Base-by-base conservation (phyloP, 1,140 invertebrate species). In the Sarcophaga bullata region DNA sequence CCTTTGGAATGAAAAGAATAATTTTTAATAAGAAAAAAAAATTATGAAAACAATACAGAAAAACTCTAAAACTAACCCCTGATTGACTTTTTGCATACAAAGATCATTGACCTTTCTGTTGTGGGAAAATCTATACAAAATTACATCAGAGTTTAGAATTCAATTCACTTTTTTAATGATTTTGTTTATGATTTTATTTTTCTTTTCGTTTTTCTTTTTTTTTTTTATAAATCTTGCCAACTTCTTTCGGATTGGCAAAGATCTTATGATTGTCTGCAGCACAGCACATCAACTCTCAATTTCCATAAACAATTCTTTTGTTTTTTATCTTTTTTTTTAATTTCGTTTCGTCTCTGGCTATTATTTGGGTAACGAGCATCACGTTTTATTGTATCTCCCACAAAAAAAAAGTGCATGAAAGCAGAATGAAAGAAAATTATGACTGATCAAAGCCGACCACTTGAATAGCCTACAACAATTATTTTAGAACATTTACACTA, bases 341-440 rank as follows among this genome's bases (percentile, higher is more conserved):
- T n/a, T 58, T 58, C n/a, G 54, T 58, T 58, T 58, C n/a, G 15
- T 58, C 54, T 11, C n/a, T 58, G 7, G 62, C 73, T 13, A 75
- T 25, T 75, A 75, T 75, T 75, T 75, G 73, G 73, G 73, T 75
- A 75, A 75, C 46, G 73, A 47, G 46, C 73, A 75, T 75, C 73
- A 75, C 73, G 73, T 75, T 75, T 75, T 75, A 10, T 75, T 11
- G 73, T 75, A 15, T 75, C 73, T 75, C 8, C 73, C 37, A 46
- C 46, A 75, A 58, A 68, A 68, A 7, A 68, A 68, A 68, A 19
- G 25, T 4, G 8, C 17, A 62, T n/a, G 8, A 8, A 58, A 58
- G 15, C 54, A 58, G 15, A 58, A 11, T 5, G 13, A 15, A 37
- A 58, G 13, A 37, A 37, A 37, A 37, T 37, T 37, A 37, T 37